Evolutionary conservation across 2,797 vertebrate genomes (phyloP).

Genomic region (Halcyon smyrnensis): DNA sequence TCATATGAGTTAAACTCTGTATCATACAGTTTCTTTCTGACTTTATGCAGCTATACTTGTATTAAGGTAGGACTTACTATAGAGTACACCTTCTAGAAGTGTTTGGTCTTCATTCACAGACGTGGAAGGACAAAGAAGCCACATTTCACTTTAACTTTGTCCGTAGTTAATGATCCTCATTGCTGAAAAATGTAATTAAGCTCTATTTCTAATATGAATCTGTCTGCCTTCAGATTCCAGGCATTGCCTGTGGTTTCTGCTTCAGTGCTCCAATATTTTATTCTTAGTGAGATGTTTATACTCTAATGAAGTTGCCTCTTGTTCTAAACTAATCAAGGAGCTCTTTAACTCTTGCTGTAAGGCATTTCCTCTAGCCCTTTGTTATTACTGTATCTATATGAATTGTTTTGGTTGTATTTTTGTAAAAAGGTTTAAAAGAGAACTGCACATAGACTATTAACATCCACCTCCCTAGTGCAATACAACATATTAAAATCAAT

Average conservation of each 20-base stretch:
- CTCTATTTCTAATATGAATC: conserved; percentile 19
- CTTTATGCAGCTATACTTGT: neutral
- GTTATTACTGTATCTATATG: neutral
- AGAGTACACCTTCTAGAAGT: neutral
- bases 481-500: neutral
- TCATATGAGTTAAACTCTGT: neutral
- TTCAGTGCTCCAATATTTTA: neutral
- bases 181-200: conserved; percentile 49
- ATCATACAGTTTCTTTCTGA: neutral
- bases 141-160: neutral
- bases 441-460: neutral
- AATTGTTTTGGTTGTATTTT: neutral
- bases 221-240: conserved; percentile 41
- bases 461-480: neutral
- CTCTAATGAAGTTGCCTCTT: conserved; percentile 39
- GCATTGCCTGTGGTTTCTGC: conserved; percentile 37
- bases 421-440: neutral
- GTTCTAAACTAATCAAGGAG: conserved; percentile 31
- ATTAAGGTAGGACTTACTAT: neutral
- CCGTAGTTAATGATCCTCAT: neutral
- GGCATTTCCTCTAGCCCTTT: neutral
- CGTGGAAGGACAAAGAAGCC: neutral
- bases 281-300: neutral
- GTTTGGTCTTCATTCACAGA: neutral
- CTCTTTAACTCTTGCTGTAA: conserved; percentile 11